These are phyloP conservation scores for Stenichneumon culpator DNA, from an alignment of 2,888 invertebrate genomes.

Conservation along the genomic window DNA sequence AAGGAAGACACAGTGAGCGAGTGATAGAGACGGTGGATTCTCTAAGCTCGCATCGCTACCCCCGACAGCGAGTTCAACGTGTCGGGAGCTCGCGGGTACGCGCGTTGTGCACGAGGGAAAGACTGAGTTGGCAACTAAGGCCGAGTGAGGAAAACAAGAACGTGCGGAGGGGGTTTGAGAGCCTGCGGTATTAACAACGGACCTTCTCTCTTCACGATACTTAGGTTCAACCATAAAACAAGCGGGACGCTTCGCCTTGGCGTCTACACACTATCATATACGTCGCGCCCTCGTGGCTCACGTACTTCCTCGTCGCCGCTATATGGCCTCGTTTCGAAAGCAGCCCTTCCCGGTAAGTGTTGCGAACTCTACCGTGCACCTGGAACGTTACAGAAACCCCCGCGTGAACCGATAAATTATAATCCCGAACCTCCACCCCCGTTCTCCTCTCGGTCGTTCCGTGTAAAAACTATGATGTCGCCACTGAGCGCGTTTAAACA, in stretches of 20 bases:
- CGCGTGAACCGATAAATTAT: constrained; percentile 63
- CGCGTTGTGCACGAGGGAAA: not conserved
- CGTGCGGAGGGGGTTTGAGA: constrained; percentile 17
- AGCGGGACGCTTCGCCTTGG: constrained; percentile 55
- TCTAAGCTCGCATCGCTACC: constrained; percentile 46
- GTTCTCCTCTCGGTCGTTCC: constrained; percentile 15
- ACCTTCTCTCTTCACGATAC: constrained; percentile 67
- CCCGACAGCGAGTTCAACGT: constrained; percentile 57
- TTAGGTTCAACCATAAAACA: constrained; percentile 75
- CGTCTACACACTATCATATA: constrained; percentile 51
- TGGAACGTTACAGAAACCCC: constrained; percentile 71
- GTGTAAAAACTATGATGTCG: constrained; percentile 57
- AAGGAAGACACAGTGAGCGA: constrained; percentile 48
- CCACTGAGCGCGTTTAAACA: constrained; percentile 37
- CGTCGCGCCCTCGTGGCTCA: constrained; percentile 34
- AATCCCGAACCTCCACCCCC: constrained; percentile 43
- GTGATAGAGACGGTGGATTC: constrained; percentile 38
- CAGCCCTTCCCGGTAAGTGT: constrained; percentile 73
- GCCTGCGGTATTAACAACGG: constrained; percentile 37
- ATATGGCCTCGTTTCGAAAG: constrained; percentile 35
- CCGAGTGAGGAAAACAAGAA: constrained; percentile 26
- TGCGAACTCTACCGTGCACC: constrained; percentile 74
- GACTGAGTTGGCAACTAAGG: constrained; percentile 38
- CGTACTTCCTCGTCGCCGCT: constrained; percentile 46
- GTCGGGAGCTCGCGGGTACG: constrained; percentile 38